phyloP scores from a whole-genome alignment of 2,888 invertebrate species.

The Isotomurus palustris region DNA sequence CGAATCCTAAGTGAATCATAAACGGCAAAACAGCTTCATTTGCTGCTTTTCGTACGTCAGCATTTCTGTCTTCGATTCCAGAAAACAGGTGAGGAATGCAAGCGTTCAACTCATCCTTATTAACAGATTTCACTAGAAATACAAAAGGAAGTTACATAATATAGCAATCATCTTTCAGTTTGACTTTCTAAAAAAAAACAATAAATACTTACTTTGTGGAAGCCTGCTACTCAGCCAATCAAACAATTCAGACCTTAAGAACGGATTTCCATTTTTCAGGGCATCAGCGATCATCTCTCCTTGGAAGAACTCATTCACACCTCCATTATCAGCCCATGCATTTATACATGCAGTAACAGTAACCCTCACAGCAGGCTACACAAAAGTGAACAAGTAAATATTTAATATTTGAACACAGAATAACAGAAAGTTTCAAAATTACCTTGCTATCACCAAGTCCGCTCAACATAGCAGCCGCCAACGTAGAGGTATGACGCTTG shows the following conservation, averaged over 20 bases:
- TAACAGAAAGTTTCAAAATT: slow-evolving; percentile 33
- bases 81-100: slow-evolving; percentile 73
- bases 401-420: neutral
- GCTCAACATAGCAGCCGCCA: slow-evolving; percentile 77
- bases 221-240: slow-evolving; percentile 79
- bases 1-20: slow-evolving; percentile 88
- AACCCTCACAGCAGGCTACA: slow-evolving; percentile 72
- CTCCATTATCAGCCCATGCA: slow-evolving; percentile 76
- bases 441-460: slow-evolving; percentile 68
- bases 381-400: slow-evolving; percentile 45
- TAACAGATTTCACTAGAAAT: slow-evolving; percentile 64
- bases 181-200: neutral
- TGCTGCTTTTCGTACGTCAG: slow-evolving; percentile 84
- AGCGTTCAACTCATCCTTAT: slow-evolving; percentile 72
- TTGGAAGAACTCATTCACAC: slow-evolving; percentile 75
- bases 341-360: slow-evolving; percentile 79
- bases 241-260: slow-evolving; percentile 73
- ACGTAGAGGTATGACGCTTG: slow-evolving; percentile 69
- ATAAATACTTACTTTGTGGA: slow-evolving; percentile 54
- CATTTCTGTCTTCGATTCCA: slow-evolving; percentile 84
- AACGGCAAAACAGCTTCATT: slow-evolving; percentile 84
- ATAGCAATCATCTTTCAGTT: too few species aligned
- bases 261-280: slow-evolving; percentile 77
- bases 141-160: slow-evolving; percentile 8
- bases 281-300: slow-evolving; percentile 86